Conservation (phyloP, 64 coral and sea anemone genomes). For the Trachythela sp. region DNA sequence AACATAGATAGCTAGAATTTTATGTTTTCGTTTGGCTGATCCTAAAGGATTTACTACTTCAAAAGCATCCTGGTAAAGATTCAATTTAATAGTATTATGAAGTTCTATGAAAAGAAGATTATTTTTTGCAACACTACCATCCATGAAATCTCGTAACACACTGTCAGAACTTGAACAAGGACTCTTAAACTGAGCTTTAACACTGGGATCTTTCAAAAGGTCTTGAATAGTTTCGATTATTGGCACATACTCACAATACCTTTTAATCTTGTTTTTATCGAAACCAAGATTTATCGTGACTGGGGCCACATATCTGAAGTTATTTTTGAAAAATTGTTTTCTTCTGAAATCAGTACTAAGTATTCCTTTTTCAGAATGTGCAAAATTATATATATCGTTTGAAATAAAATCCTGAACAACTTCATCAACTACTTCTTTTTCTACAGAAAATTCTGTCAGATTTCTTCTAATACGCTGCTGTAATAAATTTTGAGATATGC, state of each 20-base stretch:
- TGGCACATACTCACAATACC: slow-evolving; percentile 2
- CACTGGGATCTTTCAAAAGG: neutral
- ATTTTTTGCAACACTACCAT: neutral
- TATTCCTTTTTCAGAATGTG: neutral
- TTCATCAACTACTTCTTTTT: neutral
- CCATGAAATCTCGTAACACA: neutral
- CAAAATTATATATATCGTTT: neutral
- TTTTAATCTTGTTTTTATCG: neutral
- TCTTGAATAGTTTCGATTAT: neutral
- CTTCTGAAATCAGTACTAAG: neutral
- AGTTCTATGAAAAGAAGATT: neutral
- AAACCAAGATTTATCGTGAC: neutral
- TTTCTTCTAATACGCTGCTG: neutral
- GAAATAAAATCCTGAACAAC: neutral
- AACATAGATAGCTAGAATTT: neutral
- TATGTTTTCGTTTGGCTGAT: neutral
- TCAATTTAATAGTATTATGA: neutral
- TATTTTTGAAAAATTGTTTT: neutral
- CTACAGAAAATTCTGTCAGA: neutral
- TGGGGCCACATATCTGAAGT: neutral
- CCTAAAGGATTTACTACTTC: neutral
- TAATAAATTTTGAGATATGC: neutral
- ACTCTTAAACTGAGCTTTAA: neutral
- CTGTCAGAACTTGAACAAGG: neutral
- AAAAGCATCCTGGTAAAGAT: neutral